Evolutionary conservation across 2,113 vertebrate genomes (phyloP).

Genomic region (Labrus mixtus): DNA sequence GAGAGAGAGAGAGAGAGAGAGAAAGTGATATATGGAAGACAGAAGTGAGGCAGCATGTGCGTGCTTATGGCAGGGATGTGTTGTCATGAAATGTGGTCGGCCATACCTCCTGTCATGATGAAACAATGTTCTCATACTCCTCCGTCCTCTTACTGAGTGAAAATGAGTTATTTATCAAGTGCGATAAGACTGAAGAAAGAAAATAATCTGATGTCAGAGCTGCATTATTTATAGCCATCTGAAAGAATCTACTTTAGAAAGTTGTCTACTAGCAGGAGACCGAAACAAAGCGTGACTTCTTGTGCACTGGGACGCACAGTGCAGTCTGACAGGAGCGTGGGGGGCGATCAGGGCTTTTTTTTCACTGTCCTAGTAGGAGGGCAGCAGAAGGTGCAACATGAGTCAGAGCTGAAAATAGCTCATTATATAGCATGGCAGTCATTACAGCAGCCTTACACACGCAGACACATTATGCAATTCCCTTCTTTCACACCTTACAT

Average conservation of each 20-base stretch:
- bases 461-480: slow-evolving; percentile 56
- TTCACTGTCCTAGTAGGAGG: slow-evolving; percentile 36
- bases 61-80: slow-evolving; percentile 19
- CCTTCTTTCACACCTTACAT: slow-evolving; percentile 35
- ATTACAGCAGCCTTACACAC: slow-evolving; percentile 43
- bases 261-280: background rate
- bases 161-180: slow-evolving; percentile 30
- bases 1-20: background rate
- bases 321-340: slow-evolving; percentile 22
- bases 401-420: slow-evolving; percentile 72
- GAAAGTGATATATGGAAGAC: slow-evolving; percentile 14
- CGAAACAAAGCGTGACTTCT: slow-evolving; percentile 43
- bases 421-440: slow-evolving; percentile 64
- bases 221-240: slow-evolving; percentile 59
- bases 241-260: slow-evolving; percentile 20
- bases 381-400: slow-evolving; percentile 42
- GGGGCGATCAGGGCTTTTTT: slow-evolving; percentile 28
- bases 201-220: slow-evolving; percentile 28
- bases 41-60: background rate
- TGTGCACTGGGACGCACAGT: slow-evolving; percentile 7
- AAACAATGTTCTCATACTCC: slow-evolving; percentile 19
- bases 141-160: background rate
- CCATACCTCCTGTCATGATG: slow-evolving; percentile 37
- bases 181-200: slow-evolving; percentile 21
- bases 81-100: slow-evolving; percentile 28